A percentile compares a stretch with the other conserved stretches of the same genome.
Conservation (phyloP, 2,113 vertebrate genomes). For the Mastomys coucha region DNA sequence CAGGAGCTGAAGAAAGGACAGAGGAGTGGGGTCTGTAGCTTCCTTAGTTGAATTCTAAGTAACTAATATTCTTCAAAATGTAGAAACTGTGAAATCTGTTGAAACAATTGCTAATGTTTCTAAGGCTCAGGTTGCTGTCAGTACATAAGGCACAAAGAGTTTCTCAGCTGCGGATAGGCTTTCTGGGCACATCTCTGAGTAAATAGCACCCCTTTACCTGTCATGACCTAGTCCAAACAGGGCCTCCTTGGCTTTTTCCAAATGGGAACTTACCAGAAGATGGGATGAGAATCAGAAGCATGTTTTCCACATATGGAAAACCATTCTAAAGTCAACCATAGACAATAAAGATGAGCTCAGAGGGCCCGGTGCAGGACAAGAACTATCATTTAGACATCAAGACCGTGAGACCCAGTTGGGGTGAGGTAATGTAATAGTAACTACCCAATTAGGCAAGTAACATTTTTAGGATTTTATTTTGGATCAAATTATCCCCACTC, state of each 20-base stretch:
- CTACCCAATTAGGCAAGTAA: neutral
- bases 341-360: neutral
- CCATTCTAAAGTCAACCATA: conserved; percentile 20
- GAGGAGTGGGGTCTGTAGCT: neutral
- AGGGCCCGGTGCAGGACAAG: neutral
- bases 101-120: neutral
- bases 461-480: neutral
- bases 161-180: neutral
- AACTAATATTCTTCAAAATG: conserved; percentile 2
- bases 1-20: neutral
- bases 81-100: neutral
- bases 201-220: neutral
- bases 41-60: conserved; percentile 9
- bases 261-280: neutral
- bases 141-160: neutral
- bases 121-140: neutral
- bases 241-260: neutral
- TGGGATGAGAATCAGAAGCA: neutral
- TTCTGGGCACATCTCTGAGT: neutral
- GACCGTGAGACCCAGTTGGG: neutral
- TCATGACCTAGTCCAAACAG: neutral
- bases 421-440: neutral
- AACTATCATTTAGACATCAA: neutral
- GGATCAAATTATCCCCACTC: neutral
- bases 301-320: conserved; percentile 12